Evolutionary conservation across 2,113 vertebrate species (phyloP), one percentile per base, ranked within the genome.

Genomic region (Lathamus discolor): DNA sequence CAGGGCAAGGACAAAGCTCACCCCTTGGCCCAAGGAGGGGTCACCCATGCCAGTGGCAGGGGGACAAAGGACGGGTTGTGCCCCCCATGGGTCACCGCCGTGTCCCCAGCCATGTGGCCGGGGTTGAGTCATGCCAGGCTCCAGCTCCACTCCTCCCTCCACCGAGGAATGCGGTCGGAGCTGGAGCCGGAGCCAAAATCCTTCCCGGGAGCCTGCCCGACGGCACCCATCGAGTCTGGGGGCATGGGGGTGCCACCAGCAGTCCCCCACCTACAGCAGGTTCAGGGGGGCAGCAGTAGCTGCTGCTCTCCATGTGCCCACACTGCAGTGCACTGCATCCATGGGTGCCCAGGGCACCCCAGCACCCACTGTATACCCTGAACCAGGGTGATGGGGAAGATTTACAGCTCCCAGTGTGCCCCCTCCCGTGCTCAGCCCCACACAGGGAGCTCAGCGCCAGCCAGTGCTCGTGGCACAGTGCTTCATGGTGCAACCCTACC

Each of bases 391-490:
- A 29, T 66, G n/a, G n/a, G 14, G 10, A 25, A 2, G 3, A 24
- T 24, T 17, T 39, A 59, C 28, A 55, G 39, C 1, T 2, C 72
- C 22, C 33, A 3, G 22, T 1, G 25, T 16, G 35, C 25, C 54
- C 51, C 57, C 2, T 6, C 10, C 55, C 61, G 55, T 43, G 27
- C 75, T 37, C 11, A 68, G 67, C 86, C n/a, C 52, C 62, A 29
- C 67, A 8, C 46, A 7, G 37, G 43, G 49, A 1, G 11, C 27
- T 80, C 4, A 24, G 80, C 33, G 27, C 48, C 68, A 3, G 15
- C 5, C 1, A 0, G 12, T 17, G 19, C 63, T 74, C 17, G 0
- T 0, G n/a, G 48, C 48, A 17, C 5, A 2, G 64, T 1, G 12
- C 35, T 1, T 2, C 0, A 31, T 4, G 49, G 49, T 3, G 33